A percentile compares a stretch with the other conserved stretches of the same genome.
phyloP scores from a whole-genome alignment of 2,797 vertebrate genomes.

The Channallabes apus region DNA sequence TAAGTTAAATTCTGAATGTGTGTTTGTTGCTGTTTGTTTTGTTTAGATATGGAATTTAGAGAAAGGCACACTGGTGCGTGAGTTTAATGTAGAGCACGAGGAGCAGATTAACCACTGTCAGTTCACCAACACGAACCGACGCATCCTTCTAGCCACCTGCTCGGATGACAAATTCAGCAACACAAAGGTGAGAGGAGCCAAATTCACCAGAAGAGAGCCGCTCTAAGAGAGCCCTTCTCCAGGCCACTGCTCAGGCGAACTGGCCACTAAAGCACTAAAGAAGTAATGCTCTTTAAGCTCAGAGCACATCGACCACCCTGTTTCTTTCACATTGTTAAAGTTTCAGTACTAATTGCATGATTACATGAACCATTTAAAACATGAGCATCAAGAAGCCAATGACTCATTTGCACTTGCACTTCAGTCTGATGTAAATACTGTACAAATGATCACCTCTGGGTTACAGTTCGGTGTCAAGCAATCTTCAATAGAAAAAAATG shows the following conservation, averaged over 20 bases:
- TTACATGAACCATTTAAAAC: no score
- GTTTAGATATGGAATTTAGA: constrained; percentile 86
- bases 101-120: constrained; percentile 93
- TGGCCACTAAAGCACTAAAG: background rate
- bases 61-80: constrained; percentile 71
- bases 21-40: background rate
- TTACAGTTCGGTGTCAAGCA: no score
- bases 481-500: no score
- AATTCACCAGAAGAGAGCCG: background rate
- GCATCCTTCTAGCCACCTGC: constrained; percentile 86
- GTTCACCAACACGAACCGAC: constrained; percentile 79
- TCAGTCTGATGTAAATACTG: no score
- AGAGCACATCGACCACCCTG: no score
- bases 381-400: no score
- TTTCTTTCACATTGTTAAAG: no score
- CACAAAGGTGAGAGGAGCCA: constrained; percentile 79
- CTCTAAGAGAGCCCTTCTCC: no score
- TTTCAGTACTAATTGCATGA: no score
- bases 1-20: background rate
- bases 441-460: no score
- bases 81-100: constrained; percentile 84
- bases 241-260: background rate
- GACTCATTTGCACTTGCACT: no score
- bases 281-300: background rate
- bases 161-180: constrained; percentile 84